A percentile compares a stretch with the other conserved stretches of the same genome.
These are phyloP conservation scores for Acipenser oxyrinchus DNA, from an alignment of 2,797 vertebrate genomes.

Conservation along the genomic window DNA sequence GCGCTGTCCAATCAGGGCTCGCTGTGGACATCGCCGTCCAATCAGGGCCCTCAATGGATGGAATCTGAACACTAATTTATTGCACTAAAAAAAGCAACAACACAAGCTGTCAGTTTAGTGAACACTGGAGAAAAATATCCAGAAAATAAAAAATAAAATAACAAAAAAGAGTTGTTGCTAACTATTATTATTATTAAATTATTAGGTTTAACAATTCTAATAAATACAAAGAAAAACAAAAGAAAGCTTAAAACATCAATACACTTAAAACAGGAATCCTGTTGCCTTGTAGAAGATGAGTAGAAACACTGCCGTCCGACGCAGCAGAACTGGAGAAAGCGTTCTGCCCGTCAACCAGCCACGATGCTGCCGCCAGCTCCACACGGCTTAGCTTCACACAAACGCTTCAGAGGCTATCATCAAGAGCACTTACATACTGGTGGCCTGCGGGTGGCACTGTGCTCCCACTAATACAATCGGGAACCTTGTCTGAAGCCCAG, in stretches of 20 bases:
- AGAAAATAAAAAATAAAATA: conserved; percentile 36
- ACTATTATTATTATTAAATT: conserved; percentile 57
- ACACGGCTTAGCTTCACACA: background rate
- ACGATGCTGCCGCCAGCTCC: too few species aligned
- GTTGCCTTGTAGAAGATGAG: conserved; percentile 50
- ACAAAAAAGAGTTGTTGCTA: conserved; percentile 44
- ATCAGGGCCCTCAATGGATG: conserved; percentile 17
- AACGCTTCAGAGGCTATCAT: conserved; percentile 20
- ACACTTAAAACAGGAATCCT: conserved; percentile 42
- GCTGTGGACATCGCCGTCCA: too few species aligned
- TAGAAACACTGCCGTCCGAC: conserved; percentile 11
- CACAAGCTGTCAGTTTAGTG: conserved; percentile 56
- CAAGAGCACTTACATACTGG: conserved; percentile 35
- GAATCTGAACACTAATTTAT: conserved; percentile 54
- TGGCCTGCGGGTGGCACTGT: conserved; percentile 58
- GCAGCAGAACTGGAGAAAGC: background rate
- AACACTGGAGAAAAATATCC: conserved; percentile 46
- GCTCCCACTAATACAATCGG: conserved; percentile 40
- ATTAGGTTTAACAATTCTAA: conserved; percentile 61
- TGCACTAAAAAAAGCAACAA: conserved; percentile 83
- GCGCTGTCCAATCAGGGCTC: too few species aligned
- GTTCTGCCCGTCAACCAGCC: background rate
- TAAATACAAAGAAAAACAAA: conserved; percentile 65
- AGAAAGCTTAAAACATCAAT: conserved; percentile 29
- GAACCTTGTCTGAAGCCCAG: too few species aligned